A percentile compares a stretch with the other conserved stretches of the same genome.
phyloP scores from a whole-genome alignment of 1,140 invertebrate genomes.

The Dendroctonus valens region DNA sequence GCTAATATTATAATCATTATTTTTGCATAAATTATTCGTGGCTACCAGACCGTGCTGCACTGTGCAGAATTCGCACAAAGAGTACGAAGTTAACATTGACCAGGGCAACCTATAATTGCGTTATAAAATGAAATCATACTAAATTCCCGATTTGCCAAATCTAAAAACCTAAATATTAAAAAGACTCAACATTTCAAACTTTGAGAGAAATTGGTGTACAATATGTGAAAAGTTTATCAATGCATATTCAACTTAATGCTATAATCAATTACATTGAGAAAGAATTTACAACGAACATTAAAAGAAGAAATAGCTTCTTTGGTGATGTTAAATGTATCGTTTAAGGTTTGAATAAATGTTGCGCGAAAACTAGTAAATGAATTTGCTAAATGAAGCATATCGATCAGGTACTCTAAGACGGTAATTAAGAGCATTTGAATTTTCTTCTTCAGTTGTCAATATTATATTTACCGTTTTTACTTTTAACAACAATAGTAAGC shows the following conservation, averaged over 20 bases:
- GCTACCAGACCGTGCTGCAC: slow-evolving; percentile 9
- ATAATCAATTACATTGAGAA: no score
- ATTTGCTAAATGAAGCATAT: slow-evolving; percentile 24
- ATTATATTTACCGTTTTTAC: slow-evolving; percentile 10
- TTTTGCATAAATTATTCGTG: slow-evolving; percentile 20
- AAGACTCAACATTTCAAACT: no score
- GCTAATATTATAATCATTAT: slow-evolving; percentile 29
- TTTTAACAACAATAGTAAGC: slow-evolving; percentile 8
- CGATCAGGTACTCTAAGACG: slow-evolving; percentile 16
- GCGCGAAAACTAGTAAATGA: neutral
- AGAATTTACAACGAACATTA: no score
- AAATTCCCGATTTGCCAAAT: no score
- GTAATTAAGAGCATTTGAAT: slow-evolving; percentile 16
- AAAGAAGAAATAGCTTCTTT: no score
- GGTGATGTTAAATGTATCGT: neutral
- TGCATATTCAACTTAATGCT: no score
- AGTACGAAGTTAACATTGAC: neutral
- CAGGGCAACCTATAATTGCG: neutral
- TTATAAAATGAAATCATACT: neutral
- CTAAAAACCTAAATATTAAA: no score
- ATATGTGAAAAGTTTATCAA: no score
- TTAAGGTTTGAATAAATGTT: neutral
- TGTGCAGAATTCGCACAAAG: neutral
- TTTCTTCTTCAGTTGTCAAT: slow-evolving; percentile 20
- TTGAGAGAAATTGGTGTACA: no score